Evolutionary conservation across 2,797 vertebrate genomes (phyloP).

Genomic region (Siniperca undulata): DNA sequence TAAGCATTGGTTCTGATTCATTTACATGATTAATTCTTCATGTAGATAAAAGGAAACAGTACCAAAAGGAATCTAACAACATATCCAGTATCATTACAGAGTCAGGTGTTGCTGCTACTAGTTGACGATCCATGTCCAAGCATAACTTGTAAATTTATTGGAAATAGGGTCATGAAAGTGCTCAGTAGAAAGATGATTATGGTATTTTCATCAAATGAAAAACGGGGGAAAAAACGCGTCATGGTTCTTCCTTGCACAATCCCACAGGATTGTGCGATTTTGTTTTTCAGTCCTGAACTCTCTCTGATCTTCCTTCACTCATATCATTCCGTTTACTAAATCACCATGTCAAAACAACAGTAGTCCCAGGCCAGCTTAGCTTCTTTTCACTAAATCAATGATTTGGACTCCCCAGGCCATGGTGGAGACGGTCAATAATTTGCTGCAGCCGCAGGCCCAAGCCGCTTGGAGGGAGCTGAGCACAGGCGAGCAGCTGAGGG

Average conservation of each 20-base stretch:
- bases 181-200: slow-evolving; percentile 32
- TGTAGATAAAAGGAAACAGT: slow-evolving; percentile 41
- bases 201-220: slow-evolving; percentile 27
- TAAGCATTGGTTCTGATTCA: slow-evolving; percentile 62
- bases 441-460: slow-evolving; percentile 94
- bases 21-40: slow-evolving; percentile 68
- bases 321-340: slow-evolving; percentile 56
- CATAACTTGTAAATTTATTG: slow-evolving; percentile 17
- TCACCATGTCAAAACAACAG: slow-evolving; percentile 51
- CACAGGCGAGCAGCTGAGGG: slow-evolving; percentile 91
- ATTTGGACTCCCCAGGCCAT: slow-evolving; percentile 84
- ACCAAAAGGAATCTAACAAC: slow-evolving; percentile 43
- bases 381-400: slow-evolving; percentile 55
- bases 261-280: slow-evolving; percentile 34
- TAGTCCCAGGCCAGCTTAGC: slow-evolving; percentile 32
- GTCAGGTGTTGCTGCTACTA: slow-evolving; percentile 31
- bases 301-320: slow-evolving; percentile 52
- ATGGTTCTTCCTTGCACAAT: slow-evolving; percentile 18
- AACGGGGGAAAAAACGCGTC: not conserved
- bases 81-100: slow-evolving; percentile 12
- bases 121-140: slow-evolving; percentile 24
- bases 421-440: slow-evolving; percentile 99
- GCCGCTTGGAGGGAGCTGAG: slow-evolving; percentile 93
- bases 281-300: slow-evolving; percentile 39
- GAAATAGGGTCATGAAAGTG: slow-evolving; percentile 30